Conservation (phyloP, 2,113 vertebrate species). For the Embiotoca jacksoni region DNA sequence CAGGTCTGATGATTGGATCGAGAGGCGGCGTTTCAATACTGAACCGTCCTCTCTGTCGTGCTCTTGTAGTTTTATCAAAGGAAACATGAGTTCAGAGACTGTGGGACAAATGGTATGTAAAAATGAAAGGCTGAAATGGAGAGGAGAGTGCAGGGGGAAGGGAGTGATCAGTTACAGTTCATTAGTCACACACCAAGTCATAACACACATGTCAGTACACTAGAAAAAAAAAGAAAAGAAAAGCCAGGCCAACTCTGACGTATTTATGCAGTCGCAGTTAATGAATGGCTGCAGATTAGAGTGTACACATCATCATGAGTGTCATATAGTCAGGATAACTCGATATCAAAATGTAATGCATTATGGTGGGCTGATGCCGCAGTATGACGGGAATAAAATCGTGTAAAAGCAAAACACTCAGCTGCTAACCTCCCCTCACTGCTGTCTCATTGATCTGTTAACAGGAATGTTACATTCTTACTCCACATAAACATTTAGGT, state of each 20-base stretch:
- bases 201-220: slow-evolving; percentile 13
- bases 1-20: not conserved
- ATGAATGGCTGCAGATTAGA: slow-evolving; percentile 15
- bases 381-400: not conserved
- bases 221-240: not conserved
- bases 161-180: slow-evolving; percentile 40
- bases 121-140: slow-evolving; percentile 51
- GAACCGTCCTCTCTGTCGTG: not conserved
- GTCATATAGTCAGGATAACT: not conserved
- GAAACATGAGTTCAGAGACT: slow-evolving; percentile 7
- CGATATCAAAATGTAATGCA: not conserved
- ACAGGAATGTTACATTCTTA: not conserved
- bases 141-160: slow-evolving; percentile 14
- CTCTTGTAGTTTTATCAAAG: not conserved
- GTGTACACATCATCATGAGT: not conserved
- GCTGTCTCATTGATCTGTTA: not conserved
- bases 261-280: slow-evolving; percentile 5
- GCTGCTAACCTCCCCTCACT: not conserved
- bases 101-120: slow-evolving; percentile 34
- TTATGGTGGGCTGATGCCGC: not conserved
- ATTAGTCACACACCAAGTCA: slow-evolving; percentile 42
- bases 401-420: not conserved
- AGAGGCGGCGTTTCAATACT: not conserved
- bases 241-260: not conserved
- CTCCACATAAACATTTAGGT: not conserved